These are phyloP conservation scores for Drosophila triauraria DNA, from an alignment of 1,140 invertebrate genomes.

Conservation along the genomic window DNA sequence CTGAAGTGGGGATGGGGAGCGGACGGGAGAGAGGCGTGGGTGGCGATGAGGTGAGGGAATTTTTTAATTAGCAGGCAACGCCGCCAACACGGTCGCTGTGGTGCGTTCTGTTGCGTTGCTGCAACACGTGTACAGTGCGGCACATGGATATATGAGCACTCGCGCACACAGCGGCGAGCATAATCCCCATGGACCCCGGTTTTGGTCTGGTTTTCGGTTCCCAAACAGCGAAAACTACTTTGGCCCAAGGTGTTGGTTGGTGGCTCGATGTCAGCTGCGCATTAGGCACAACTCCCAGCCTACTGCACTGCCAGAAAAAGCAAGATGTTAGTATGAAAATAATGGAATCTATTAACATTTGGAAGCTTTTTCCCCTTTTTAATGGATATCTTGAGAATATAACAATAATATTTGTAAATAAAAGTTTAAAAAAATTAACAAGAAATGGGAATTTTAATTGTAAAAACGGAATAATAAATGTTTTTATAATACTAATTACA, in stretches of 20 bases:
- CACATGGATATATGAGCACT: constrained; percentile 35
- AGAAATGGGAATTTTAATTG: neutral
- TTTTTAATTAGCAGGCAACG: constrained; percentile 73
- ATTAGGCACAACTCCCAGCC: constrained; percentile 49
- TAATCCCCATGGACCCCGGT: constrained; percentile 58
- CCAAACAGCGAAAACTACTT: constrained; percentile 81
- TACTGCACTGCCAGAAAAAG: neutral
- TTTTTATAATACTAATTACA: neutral
- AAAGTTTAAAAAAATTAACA: too few species aligned
- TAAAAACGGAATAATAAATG: neutral
- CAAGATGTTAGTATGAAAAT: neutral
- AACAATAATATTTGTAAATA: too few species aligned
- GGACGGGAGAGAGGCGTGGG: neutral
- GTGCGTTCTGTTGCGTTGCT: constrained; percentile 41
- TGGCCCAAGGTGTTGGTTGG: constrained; percentile 65
- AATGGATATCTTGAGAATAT: too few species aligned
- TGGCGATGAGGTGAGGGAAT: constrained; percentile 37
- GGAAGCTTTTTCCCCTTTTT: too few species aligned
- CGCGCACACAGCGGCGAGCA: constrained; percentile 9
- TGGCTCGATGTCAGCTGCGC: constrained; percentile 66
- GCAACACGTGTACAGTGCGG: constrained; percentile 55
- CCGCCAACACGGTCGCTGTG: constrained; percentile 33
- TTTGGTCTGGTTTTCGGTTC: constrained; percentile 45
- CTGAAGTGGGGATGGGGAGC: neutral
- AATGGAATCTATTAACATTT: neutral